Conservation (phyloP, 2,888 invertebrate species). For the Ypsolopha sequella region DNA sequence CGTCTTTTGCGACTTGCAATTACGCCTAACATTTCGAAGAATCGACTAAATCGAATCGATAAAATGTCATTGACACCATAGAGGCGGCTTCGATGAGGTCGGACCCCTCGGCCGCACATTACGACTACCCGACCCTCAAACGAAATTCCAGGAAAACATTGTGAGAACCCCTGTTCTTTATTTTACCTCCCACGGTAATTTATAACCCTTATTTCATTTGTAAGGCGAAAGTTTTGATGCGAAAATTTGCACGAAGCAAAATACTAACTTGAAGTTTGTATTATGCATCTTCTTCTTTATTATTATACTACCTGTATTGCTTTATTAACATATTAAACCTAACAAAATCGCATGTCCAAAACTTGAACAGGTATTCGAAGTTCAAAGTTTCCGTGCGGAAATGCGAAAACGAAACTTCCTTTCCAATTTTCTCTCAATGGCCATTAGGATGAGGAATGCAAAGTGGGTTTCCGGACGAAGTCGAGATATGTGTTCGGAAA, state of each 20-base stretch:
- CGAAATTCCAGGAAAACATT: slow-evolving; percentile 52
- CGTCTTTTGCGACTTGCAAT: slow-evolving; percentile 39
- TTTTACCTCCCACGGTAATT: slow-evolving; percentile 34
- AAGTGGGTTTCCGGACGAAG: slow-evolving; percentile 63
- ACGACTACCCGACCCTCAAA: slow-evolving; percentile 33
- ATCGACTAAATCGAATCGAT: slow-evolving; percentile 46
- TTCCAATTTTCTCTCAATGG: slow-evolving; percentile 69
- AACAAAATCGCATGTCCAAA: not conserved
- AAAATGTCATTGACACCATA: slow-evolving; percentile 65
- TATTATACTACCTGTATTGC: not conserved
- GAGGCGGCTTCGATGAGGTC: slow-evolving; percentile 51
- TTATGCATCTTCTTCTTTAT: not conserved
- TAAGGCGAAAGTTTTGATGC: slow-evolving; percentile 1
- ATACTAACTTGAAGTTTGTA: not conserved
- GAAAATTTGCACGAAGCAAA: not conserved
- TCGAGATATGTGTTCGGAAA: slow-evolving; percentile 64
- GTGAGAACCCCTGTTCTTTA: slow-evolving; percentile 37
- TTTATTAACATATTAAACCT: not conserved
- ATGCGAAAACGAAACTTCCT: slow-evolving; percentile 57
- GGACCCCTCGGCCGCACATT: slow-evolving; percentile 53
- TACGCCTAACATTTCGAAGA: slow-evolving; percentile 42
- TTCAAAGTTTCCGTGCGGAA: slow-evolving; percentile 33
- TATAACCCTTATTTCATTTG: slow-evolving; percentile 9
- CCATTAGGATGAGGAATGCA: slow-evolving; percentile 71
- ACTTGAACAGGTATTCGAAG: not conserved